These are phyloP conservation scores for Procambarus virginalis DNA, from an alignment of 1,140 invertebrate species.

Conservation along the genomic window DNA sequence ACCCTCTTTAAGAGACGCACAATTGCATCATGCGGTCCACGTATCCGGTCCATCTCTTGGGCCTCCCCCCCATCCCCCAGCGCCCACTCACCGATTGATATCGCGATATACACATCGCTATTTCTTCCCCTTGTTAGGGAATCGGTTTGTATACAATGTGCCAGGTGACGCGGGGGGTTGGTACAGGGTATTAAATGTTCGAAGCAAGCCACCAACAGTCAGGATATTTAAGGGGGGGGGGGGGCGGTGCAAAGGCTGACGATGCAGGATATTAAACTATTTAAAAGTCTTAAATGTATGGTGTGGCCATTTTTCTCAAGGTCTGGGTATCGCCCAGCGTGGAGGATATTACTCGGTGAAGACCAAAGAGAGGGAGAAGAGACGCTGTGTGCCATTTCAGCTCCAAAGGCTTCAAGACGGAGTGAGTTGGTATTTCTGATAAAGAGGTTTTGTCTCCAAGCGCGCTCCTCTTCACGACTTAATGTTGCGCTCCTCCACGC, in stretches of 20 bases:
- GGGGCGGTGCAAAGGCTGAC: conserved; percentile 49
- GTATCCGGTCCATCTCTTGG: background rate
- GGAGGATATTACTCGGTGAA: conserved; percentile 52
- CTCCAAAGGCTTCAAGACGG: background rate
- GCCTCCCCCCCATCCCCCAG: background rate
- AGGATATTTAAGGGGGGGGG: too few species aligned
- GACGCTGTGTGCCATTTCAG: background rate
- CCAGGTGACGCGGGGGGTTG: conserved; percentile 23
- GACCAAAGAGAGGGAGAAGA: conserved; percentile 2
- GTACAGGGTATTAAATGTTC: conserved; percentile 50
- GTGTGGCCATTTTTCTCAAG: too few species aligned
- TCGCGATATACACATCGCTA: background rate
- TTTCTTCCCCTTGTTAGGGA: background rate
- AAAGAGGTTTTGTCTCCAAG: conserved; percentile 3
- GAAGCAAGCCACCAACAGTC: conserved; percentile 27
- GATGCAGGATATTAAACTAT: conserved; percentile 60
- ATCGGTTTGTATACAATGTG: background rate
- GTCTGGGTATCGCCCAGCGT: conserved; percentile 46
- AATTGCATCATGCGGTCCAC: background rate
- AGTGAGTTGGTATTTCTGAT: background rate
- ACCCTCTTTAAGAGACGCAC: conserved; percentile 6
- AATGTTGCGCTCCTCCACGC: background rate
- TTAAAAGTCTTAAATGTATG: conserved; percentile 67
- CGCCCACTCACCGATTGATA: background rate
- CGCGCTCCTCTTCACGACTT: background rate